These are phyloP conservation scores for Ganaspis brasiliensis DNA, from an alignment of 2,888 invertebrate species.

Conservation along the genomic window DNA sequence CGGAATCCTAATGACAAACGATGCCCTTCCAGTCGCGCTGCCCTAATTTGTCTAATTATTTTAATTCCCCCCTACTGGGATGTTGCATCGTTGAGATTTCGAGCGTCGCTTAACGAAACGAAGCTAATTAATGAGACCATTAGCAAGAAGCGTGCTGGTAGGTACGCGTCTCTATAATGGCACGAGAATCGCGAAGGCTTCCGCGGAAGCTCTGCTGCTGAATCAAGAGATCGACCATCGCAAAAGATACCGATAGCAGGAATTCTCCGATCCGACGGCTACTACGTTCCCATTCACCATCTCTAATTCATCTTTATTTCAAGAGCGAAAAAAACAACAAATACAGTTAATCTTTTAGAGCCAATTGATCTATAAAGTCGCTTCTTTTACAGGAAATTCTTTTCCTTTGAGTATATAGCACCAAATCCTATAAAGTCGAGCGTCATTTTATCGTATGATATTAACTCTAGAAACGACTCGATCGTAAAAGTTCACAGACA, in stretches of 20 bases:
- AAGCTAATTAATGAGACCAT: slow-evolving; percentile 79
- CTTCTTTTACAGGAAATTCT: slow-evolving; percentile 67
- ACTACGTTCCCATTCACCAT: slow-evolving; percentile 28
- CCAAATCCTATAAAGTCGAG: slow-evolving; percentile 63
- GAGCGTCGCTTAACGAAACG: slow-evolving; percentile 72
- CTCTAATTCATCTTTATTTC: neutral
- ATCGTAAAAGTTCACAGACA: slow-evolving; percentile 68
- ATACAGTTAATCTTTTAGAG: no score
- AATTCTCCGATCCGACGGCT: neutral
- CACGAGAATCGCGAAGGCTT: slow-evolving; percentile 49
- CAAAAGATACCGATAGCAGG: slow-evolving; percentile 23
- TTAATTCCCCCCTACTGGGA: slow-evolving; percentile 74
- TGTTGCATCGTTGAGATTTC: slow-evolving; percentile 74
- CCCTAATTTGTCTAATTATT: slow-evolving; percentile 81
- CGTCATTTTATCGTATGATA: slow-evolving; percentile 69
- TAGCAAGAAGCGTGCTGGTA: slow-evolving; percentile 69
- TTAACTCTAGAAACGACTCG: slow-evolving; percentile 57
- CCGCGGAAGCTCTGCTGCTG: slow-evolving; percentile 19
- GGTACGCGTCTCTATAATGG: slow-evolving; percentile 47
- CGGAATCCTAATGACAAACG: slow-evolving; percentile 80
- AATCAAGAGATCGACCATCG: slow-evolving; percentile 50
- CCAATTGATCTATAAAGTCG: no score
- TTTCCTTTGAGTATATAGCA: slow-evolving; percentile 65
- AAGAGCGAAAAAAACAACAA: neutral
- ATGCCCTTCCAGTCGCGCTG: slow-evolving; percentile 73